A percentile compares a stretch with the other conserved stretches of the same genome.
Conservation (phyloP, 2,113 vertebrate species). For the Percopsis transmontana region DNA sequence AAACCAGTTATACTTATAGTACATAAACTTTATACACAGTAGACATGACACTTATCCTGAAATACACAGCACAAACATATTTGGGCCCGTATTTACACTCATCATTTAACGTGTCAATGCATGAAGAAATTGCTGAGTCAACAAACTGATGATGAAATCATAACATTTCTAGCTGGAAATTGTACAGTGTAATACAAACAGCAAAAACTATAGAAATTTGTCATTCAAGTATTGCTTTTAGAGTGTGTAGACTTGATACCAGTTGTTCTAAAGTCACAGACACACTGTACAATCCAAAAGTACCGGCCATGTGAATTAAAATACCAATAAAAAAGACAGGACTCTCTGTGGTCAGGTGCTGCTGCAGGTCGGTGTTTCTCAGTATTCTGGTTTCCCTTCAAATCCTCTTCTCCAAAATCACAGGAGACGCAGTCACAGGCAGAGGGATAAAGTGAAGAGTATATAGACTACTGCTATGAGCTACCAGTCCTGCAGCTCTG, state of each 20-base stretch:
- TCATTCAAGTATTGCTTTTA: constrained; percentile 32
- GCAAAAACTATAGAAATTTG: constrained; percentile 12
- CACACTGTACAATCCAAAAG: constrained; percentile 12
- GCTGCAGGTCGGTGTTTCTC: constrained; percentile 55
- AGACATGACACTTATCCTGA: constrained; percentile 4
- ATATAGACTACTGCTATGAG: constrained; percentile 6
- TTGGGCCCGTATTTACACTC: constrained; percentile 61
- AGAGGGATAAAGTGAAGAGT: constrained; percentile 36
- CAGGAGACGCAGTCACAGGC: constrained; percentile 44
- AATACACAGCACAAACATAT: constrained; percentile 25
- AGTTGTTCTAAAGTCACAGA: background rate
- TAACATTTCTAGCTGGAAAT: background rate
- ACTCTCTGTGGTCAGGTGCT: constrained; percentile 19
- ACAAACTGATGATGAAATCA: constrained; percentile 13
- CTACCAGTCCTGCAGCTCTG: constrained; percentile 24
- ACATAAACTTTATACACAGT: constrained; percentile 27
- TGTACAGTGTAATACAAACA: constrained; percentile 31
- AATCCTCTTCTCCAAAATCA: constrained; percentile 23
- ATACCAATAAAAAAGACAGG: constrained; percentile 21
- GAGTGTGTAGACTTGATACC: background rate
- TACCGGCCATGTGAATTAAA: constrained; percentile 11
- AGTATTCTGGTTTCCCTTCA: constrained; percentile 37
- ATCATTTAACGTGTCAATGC: constrained; percentile 40
- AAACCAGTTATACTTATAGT: constrained; percentile 4
- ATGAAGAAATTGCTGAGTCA: constrained; percentile 21